Evolutionary conservation across 37 sponge, comb jelly and placozoan genomes (phyloP), one percentile per base, ranked within the genome.

Genomic region (Mnemiopsis leidyi): DNA sequence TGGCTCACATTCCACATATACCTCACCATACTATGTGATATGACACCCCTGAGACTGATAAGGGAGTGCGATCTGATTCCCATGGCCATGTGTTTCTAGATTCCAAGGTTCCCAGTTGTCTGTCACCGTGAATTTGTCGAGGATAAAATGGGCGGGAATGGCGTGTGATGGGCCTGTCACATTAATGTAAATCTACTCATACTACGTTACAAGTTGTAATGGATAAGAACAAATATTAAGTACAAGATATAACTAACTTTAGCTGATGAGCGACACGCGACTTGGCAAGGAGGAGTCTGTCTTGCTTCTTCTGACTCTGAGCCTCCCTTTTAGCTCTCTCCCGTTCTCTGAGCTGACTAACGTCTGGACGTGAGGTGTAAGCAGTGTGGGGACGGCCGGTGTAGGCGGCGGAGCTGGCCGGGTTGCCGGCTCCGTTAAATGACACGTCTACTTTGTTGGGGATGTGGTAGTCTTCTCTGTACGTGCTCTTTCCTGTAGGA

Each of bases 381-480:
- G 36, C 79, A 7, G 79, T 77, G 21, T 26, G 32, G 7, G 79
- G 79, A 34, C 79, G 1, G 23, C 25, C 7, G 73, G 16, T 71
- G 25, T 25, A 3, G 25, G n/a, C 25, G 0, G 79, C 36, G 35
- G 79, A 32, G 36, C 36, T 21, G 35, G 79, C 79, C 2, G 79
- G 79, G 13, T 5, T 13, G 9, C 61, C 61, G 9, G 13, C 61
- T 39, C 90, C 90, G 24, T 36, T 3, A 61, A 85, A 85, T 1
- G 90, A 85, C 36, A 77, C 36, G 79, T 77, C 79, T 28, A 77
- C 33, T 36, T 77, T 77, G 18, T 9, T 34, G 33, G 79, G 79
- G 18, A 77, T 1, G 35, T 77, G 79, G 79, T 77, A 77, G 35
- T 77, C 79, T 77, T 77, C 79, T 32, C 79, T 77, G 36, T 77